These are phyloP conservation scores for Drosophila lacertosa DNA, from an alignment of 1,140 invertebrate species.

Conservation along the genomic window DNA sequence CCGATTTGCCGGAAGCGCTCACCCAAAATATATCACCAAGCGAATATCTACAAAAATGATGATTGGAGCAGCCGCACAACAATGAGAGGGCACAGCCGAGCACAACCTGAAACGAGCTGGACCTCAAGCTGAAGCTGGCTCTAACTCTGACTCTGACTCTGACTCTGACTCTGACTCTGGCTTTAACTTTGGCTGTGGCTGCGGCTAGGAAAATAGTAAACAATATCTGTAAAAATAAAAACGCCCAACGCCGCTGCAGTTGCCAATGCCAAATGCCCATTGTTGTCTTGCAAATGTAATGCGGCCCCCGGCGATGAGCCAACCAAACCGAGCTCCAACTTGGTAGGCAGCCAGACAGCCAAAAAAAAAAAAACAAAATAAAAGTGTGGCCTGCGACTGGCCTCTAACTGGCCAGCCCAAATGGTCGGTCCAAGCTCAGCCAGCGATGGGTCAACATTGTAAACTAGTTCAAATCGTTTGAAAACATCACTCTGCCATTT, in stretches of 20 bases:
- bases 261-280: conserved; percentile 63
- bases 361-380: too few species aligned
- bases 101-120: conserved; percentile 16
- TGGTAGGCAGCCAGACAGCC: conserved; percentile 33
- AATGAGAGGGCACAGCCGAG: conserved; percentile 49
- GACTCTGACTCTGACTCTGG: too few species aligned
- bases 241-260: conserved; percentile 74
- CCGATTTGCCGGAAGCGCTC: conserved; percentile 77
- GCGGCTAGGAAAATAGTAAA: conserved; percentile 59
- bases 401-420: conserved; percentile 11
- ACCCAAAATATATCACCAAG: conserved; percentile 81
- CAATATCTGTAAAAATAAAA: conserved; percentile 83
- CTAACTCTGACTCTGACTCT: neutral
- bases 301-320: conserved; percentile 42
- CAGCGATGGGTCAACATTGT: conserved; percentile 24
- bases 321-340: conserved; percentile 37
- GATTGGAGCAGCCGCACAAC: conserved; percentile 58
- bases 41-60: conserved; percentile 72
- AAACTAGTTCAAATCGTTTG: conserved; percentile 52
- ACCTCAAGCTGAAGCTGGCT: conserved; percentile 14
- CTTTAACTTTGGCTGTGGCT: conserved; percentile 2
- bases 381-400: conserved; percentile 14
- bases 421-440: too few species aligned
- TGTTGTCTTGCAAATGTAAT: conserved; percentile 78
- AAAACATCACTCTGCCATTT: conserved; percentile 40